Evolutionary conservation across 2,797 vertebrate genomes (phyloP).

Genomic region (Staurois parvus): DNA sequence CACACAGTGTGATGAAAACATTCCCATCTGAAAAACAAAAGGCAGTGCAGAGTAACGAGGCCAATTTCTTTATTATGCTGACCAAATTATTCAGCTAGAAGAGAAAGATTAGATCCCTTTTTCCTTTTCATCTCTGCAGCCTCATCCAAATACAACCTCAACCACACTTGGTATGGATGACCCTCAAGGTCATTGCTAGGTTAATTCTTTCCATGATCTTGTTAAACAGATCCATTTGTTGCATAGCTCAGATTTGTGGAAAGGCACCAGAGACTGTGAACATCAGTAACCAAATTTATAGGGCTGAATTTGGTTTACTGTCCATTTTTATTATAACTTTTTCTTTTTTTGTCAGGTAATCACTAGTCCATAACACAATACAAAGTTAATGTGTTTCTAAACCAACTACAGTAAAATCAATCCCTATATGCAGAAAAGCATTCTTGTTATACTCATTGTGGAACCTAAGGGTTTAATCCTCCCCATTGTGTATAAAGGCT

Average conservation of each 20-base stretch:
- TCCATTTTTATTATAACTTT: too few species aligned
- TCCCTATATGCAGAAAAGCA: too few species aligned
- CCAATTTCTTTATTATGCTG: conserved; percentile 15
- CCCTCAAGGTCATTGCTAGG: conserved; percentile 15
- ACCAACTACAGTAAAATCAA: too few species aligned
- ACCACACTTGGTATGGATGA: background rate
- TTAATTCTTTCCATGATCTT: conserved; percentile 25
- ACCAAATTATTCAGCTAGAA: conserved; percentile 3
- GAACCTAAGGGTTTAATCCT: too few species aligned
- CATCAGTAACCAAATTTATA: too few species aligned
- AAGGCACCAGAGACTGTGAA: background rate
- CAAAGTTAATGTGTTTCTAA: too few species aligned
- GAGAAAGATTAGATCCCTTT: conserved; percentile 14
- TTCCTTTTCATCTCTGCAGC: background rate
- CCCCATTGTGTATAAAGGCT: too few species aligned
- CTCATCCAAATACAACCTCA: conserved; percentile 8
- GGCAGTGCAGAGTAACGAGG: background rate
- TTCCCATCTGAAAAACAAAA: conserved; percentile 31
- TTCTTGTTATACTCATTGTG: too few species aligned
- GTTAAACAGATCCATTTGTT: background rate
- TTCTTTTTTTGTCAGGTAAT: too few species aligned
- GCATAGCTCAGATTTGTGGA: background rate
- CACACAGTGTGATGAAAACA: conserved; percentile 10
- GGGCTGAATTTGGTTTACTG: too few species aligned
- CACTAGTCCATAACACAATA: too few species aligned